Evolutionary conservation across 2,113 vertebrate species (phyloP), one percentile per base, ranked within the genome.

Genomic region (Varanus salvator): DNA sequence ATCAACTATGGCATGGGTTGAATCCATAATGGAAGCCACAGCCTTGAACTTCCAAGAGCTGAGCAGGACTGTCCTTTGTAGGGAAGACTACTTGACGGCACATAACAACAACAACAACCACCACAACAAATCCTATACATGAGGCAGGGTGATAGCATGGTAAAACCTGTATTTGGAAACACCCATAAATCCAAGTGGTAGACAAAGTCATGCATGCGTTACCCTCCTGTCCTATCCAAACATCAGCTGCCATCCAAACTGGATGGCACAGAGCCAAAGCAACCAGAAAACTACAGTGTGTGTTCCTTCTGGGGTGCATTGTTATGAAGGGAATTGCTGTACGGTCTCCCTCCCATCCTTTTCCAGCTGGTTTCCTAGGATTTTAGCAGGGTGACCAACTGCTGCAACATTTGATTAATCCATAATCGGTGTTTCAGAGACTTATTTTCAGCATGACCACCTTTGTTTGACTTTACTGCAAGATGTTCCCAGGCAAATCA

Each of bases 391-490:
- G n/a, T 81, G 48, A 71, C 69, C 48, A 48, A 71, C 54, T 2
- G 6, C 52, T 82, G 75, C 8, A 66, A 23, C 0, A 12, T 75
- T 84, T 4, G 57, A 9, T 2, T 31, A 69, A 83, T n/a, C 48
- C 21, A 14, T 54, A 3, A 2, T 17, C 69, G 17, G 15, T 2
- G 1, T 81, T 88, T 90, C 57, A 14, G 52, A 69, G 69, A 54
- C 71, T 50, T 68, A 52, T 71, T 93, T 92, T 86, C 9, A 83
- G 66, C 74, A 25, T 31, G 52, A 71, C 64, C 85, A n/a, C 71
- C 66, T 85, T 85, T 66, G 38, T 69, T 57, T 66, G 60, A 77
- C 52, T 85, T 86, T 48, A 54, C 72, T 80, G 86, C 57, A 82
- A 87, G 52, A 68, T 0, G 1, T 54, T 80, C n/a, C 88, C 44